Percentiles rank a stretch among this genome's conserved stretches.
phyloP scores from a whole-genome alignment of 1,140 invertebrate species.

The Manduca sexta region DNA sequence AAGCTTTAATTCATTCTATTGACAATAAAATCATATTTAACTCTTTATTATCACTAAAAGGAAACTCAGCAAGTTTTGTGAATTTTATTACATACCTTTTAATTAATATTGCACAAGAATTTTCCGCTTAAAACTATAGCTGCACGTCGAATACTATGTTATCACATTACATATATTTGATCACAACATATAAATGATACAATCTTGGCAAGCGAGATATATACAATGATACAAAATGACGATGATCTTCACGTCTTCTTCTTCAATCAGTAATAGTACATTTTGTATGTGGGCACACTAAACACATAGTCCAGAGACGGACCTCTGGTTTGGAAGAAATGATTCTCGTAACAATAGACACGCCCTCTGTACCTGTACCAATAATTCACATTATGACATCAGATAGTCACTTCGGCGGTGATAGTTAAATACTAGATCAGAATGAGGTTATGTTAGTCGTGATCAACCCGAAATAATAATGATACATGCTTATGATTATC shows the following conservation, averaged over 20 bases:
- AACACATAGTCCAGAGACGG: constrained; percentile 64
- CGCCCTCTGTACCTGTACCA: constrained; percentile 70
- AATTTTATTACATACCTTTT: constrained; percentile 44
- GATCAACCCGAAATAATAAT: neutral
- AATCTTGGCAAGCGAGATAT: constrained; percentile 52
- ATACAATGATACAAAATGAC: constrained; percentile 49
- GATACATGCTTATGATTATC: neutral
- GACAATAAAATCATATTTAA: neutral
- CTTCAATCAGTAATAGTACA: constrained; percentile 62
- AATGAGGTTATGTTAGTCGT: neutral
- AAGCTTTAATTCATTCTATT: neutral
- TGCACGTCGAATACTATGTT: constrained; percentile 28
- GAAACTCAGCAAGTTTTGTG: constrained; percentile 48
- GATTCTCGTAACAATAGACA: constrained; percentile 71
- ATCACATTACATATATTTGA: constrained; percentile 56
- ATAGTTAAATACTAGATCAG: neutral
- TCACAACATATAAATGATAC: constrained; percentile 54
- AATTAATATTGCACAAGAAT: constrained; percentile 25
- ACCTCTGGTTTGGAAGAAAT: constrained; percentile 68
- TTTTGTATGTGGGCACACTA: constrained; percentile 67
- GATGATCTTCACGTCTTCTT: constrained; percentile 23
- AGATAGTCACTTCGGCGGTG: neutral
- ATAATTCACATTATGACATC: constrained; percentile 29
- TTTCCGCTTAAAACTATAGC: neutral
- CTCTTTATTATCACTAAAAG: constrained; percentile 21